Base-by-base conservation (phyloP, 1,140 invertebrate genomes). In the Stratiolaelaps scimitus region DNA sequence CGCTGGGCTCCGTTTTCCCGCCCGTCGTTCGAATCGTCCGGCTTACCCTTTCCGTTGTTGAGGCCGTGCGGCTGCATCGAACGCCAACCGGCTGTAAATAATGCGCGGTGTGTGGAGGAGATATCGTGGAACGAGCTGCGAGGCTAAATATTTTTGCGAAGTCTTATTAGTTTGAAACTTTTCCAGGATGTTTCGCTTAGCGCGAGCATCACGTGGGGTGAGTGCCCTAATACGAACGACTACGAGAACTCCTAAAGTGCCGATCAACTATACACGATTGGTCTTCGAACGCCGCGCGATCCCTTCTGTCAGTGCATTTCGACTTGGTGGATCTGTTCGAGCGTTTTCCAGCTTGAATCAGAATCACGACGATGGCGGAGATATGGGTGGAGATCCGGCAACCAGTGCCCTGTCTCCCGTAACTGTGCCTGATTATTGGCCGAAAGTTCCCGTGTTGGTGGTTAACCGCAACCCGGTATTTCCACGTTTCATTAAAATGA, bases 401-500 rank as follows among this genome's bases (percentile, higher is more conserved):
- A 17, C 13, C 20, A 23, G 15, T 15, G 53, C 53, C 4, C 2
- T 60, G 2, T 60, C 53, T 17, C 65, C 92, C 2, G 85, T 94
- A 64, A 87, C 86, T 17, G 88, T 98, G n/a, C 95, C 95, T 7
- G 94, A 98, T 77, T 83, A 89, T 29, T 98, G 91, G 85, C 94
- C 95, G 7, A 84, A 89, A 75, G 83, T 98, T 7, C 95, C 95
- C 46, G 83, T 98, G 15, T 88, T 99, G 72, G 90, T 93, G 1
- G 87, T 98, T 66, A 87, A 81, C 72, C 82, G 91, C 71, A 92
- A 94, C 80, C 94, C 94, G 43, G 86, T 98, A 1, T 98, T 98
- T 80, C 96, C 95, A 45, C 83, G 89, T 72, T 98, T 99, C 78
- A 92, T 97, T 68, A 98, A 98, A 79, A 83, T 98, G 68, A 85